phyloP scores from a whole-genome alignment of 2,888 invertebrate species.

The Hirtodrosophila duncani region DNA sequence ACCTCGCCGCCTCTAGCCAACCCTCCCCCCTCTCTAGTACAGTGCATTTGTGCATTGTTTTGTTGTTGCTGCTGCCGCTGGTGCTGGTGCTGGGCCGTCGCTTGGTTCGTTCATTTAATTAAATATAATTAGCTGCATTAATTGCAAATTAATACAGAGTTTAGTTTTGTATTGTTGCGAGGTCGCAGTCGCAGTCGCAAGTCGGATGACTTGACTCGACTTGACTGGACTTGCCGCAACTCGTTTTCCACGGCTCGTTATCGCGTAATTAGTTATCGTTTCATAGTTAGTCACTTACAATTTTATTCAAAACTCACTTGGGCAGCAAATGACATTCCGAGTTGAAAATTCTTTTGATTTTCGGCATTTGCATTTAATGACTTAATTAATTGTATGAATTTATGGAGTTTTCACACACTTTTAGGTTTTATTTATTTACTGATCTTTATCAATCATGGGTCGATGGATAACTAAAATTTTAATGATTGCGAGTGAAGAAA shows the following conservation, averaged over 20 bases:
- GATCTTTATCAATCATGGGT: too few relatives aligned
- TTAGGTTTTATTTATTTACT: too few relatives aligned
- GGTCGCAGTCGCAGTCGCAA: constrained; percentile 13
- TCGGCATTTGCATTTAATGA: constrained; percentile 47
- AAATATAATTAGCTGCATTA: constrained; percentile 73
- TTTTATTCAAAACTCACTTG: too few relatives aligned
- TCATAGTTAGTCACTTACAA: constrained; percentile 24
- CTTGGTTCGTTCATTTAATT: constrained; percentile 69
- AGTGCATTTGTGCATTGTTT: constrained; percentile 47
- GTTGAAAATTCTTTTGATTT: too few relatives aligned
- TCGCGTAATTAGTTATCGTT: constrained; percentile 54
- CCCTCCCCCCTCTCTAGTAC: constrained; percentile 9
- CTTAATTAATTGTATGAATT: constrained; percentile 35
- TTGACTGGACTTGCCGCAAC: constrained; percentile 36
- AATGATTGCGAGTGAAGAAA: too few relatives aligned
- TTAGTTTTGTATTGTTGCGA: constrained; percentile 59
- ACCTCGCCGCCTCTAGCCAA: constrained; percentile 11
- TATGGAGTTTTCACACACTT: too few relatives aligned
- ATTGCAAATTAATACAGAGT: constrained; percentile 74
- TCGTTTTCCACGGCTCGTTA: constrained; percentile 62
- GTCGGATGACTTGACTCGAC: background rate
- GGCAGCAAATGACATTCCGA: too few relatives aligned
- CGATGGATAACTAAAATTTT: too few relatives aligned
- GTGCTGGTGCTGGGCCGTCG: constrained; percentile 19
- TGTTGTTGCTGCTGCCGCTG: constrained; percentile 10